A percentile compares a stretch with the other conserved stretches of the same genome.
Conservation (phyloP, 1,140 invertebrate species). For the Drosophila persimilis region DNA sequence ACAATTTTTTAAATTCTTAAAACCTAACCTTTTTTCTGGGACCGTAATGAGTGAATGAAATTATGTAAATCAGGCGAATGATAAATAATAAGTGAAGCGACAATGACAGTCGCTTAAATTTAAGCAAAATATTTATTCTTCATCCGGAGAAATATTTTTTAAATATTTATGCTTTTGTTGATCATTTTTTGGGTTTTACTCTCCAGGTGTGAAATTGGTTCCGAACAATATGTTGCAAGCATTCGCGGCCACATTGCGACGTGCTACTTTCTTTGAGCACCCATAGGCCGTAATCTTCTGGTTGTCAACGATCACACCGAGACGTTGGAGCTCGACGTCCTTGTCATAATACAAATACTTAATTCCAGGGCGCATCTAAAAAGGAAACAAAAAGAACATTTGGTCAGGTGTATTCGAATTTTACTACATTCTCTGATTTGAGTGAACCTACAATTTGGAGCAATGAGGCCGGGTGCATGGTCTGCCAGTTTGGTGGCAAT, state of each 20-base stretch:
- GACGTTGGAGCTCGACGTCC: constrained; percentile 85
- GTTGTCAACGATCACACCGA: constrained; percentile 84
- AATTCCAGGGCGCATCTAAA: constrained; percentile 87
- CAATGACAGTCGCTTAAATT: no score
- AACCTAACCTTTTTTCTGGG: no score
- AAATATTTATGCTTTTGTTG: no score
- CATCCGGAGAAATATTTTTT: no score
- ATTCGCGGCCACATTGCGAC: constrained; percentile 83
- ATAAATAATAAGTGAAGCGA: no score
- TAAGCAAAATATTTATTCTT: no score
- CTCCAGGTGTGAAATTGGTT: constrained; percentile 53
- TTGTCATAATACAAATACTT: constrained; percentile 86
- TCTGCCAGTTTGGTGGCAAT: constrained; percentile 85
- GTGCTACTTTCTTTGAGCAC: constrained; percentile 84
- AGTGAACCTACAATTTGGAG: constrained; percentile 84
- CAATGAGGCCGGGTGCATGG: constrained; percentile 89
- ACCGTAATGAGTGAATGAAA: no score
- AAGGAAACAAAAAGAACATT: background rate
- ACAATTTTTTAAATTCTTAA: no score
- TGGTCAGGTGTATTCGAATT: background rate
- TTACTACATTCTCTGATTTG: background rate
- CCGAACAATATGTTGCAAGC: constrained; percentile 84
- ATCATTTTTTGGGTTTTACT: no score
- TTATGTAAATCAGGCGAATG: no score
- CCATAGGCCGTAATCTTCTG: constrained; percentile 84